Evolutionary conservation across 2,797 vertebrate genomes (phyloP).

Genomic region (Lacerta agilis): DNA sequence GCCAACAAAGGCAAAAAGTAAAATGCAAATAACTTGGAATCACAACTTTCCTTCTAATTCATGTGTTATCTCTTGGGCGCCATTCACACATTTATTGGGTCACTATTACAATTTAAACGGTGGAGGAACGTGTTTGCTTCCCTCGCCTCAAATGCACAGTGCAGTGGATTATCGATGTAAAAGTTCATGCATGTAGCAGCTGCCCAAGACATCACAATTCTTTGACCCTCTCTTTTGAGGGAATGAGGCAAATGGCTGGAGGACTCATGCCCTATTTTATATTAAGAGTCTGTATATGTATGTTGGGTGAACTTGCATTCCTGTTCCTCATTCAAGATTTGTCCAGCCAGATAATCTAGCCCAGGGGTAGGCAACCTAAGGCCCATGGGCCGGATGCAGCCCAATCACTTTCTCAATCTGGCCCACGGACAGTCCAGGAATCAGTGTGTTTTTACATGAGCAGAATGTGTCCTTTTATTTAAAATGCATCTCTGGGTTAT

Average conservation of each 20-base stretch:
- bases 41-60: background rate
- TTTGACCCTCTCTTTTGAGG: background rate
- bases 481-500: too few relatives aligned
- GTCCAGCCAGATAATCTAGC: background rate
- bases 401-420: too few relatives aligned
- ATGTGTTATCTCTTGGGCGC: background rate
- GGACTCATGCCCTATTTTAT: background rate
- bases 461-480: too few relatives aligned
- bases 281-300: background rate
- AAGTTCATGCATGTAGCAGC: background rate
- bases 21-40: background rate
- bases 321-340: background rate
- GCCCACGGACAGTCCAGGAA: too few relatives aligned
- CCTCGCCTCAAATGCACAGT: background rate
- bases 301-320: background rate
- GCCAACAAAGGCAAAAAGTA: constrained; percentile 42
- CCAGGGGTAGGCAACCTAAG: too few relatives aligned
- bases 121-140: too few relatives aligned
- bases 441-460: too few relatives aligned
- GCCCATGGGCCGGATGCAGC: too few relatives aligned
- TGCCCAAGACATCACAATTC: background rate
- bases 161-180: too few relatives aligned
- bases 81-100: background rate
- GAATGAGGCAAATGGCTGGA: background rate
- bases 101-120: background rate